Percentiles rank a stretch among this genome's conserved stretches.
Conservation (phyloP, 2,888 invertebrate genomes). For the Tetragonula carbonaria region DNA sequence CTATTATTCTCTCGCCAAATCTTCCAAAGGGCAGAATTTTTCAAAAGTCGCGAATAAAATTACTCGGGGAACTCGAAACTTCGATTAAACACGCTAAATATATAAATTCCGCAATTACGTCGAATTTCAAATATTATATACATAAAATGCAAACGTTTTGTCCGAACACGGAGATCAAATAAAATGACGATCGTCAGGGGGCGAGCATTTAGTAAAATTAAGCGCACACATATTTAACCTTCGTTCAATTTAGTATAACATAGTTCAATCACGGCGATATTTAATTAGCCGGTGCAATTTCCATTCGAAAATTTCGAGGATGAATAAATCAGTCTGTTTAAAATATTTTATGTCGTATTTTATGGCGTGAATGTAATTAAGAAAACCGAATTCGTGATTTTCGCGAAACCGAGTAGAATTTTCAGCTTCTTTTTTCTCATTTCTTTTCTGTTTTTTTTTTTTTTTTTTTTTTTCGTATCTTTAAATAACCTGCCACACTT, state of each 20-base stretch:
- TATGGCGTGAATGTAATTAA: background rate
- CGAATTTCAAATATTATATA: background rate
- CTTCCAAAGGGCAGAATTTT: background rate
- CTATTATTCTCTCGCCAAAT: background rate
- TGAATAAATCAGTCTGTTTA: background rate
- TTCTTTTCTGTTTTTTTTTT: too few species aligned
- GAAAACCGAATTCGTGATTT: background rate
- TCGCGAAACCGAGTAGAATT: background rate
- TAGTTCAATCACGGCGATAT: background rate
- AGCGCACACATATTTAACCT: background rate
- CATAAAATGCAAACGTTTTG: background rate
- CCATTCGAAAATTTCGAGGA: background rate
- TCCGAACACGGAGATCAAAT: background rate
- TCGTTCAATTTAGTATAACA: background rate
- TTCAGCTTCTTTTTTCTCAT: background rate
- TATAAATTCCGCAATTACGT: background rate
- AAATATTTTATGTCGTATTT: background rate
- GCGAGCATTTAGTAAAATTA: background rate
- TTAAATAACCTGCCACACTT: background rate
- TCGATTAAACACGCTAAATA: background rate
- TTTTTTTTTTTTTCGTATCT: background rate
- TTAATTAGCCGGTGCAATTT: background rate
- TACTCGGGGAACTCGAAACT: background rate
- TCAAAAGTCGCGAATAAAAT: background rate
- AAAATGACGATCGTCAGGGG: background rate